Percentiles rank a stretch among this genome's conserved stretches.
Evolutionary conservation across 2,797 vertebrate species (phyloP).

Genomic region (Scolopax rusticola): DNA sequence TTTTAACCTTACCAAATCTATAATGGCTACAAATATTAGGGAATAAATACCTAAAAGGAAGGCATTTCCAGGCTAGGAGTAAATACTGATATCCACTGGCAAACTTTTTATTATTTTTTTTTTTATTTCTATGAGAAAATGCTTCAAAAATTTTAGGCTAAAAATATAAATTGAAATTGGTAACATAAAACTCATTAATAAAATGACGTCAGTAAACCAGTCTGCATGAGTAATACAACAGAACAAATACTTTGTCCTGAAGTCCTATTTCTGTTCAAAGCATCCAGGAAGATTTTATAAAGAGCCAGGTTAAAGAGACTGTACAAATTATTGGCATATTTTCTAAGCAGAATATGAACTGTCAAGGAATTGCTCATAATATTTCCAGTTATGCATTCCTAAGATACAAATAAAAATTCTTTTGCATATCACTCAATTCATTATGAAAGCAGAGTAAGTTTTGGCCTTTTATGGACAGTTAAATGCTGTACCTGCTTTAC

Average conservation of each 20-base stretch:
- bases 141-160: neutral
- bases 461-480: constrained; percentile 47
- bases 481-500: neutral
- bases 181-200: neutral
- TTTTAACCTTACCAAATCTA: neutral
- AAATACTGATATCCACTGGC: neutral
- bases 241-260: neutral
- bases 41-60: neutral
- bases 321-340: constrained; percentile 38
- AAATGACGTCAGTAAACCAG: neutral
- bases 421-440: neutral
- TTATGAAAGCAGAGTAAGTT: neutral
- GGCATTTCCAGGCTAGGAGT: neutral
- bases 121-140: neutral
- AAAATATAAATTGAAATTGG: neutral
- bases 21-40: neutral
- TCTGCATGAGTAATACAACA: neutral
- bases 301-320: neutral
- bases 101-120: neutral
- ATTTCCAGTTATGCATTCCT: constrained; percentile 50
- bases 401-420: constrained; percentile 42
- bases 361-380: constrained; percentile 49
- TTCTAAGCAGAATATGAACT: constrained; percentile 37
- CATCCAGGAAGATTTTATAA: neutral
- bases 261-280: neutral